A percentile compares a stretch with the other conserved stretches of the same genome.
Evolutionary conservation across 2,113 vertebrate genomes (phyloP).

Genomic region (Salvelinus namaycush): DNA sequence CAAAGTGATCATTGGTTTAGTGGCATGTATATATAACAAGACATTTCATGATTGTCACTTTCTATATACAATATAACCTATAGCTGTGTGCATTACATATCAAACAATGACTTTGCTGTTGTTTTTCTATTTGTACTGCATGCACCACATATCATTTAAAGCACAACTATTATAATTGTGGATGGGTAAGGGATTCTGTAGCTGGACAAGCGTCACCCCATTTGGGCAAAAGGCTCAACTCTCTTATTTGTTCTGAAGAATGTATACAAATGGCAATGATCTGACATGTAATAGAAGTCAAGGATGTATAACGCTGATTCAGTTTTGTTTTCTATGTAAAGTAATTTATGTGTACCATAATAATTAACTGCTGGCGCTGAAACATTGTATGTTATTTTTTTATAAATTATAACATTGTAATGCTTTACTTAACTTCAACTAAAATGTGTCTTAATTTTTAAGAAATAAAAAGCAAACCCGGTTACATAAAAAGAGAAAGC

Average conservation of each 20-base stretch:
- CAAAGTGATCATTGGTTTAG: not conserved
- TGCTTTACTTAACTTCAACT: not conserved
- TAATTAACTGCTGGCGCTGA: too few relatives aligned
- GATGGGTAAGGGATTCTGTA: not conserved
- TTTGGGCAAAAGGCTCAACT: not conserved
- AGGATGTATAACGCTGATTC: too few relatives aligned
- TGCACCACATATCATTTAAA: not conserved
- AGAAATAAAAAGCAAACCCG: slow-evolving; percentile 17
- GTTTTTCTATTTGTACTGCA: not conserved
- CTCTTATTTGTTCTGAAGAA: not conserved
- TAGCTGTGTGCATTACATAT: slow-evolving; percentile 6
- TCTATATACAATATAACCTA: not conserved
- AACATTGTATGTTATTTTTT: not conserved
- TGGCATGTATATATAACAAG: not conserved
- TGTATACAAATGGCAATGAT: too few relatives aligned
- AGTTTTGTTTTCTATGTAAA: too few relatives aligned
- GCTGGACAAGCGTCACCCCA: not conserved
- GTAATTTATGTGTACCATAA: too few relatives aligned
- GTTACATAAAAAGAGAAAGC: slow-evolving; percentile 5
- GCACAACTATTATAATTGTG: not conserved
- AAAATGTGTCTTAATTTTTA: not conserved
- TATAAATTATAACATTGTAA: not conserved
- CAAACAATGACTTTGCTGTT: not conserved
- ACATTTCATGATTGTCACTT: not conserved
- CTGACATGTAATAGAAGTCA: too few relatives aligned